A percentile compares a stretch with the other conserved stretches of the same genome.
Conservation (phyloP, 2,888 invertebrate genomes). For the Heliconius sara region DNA sequence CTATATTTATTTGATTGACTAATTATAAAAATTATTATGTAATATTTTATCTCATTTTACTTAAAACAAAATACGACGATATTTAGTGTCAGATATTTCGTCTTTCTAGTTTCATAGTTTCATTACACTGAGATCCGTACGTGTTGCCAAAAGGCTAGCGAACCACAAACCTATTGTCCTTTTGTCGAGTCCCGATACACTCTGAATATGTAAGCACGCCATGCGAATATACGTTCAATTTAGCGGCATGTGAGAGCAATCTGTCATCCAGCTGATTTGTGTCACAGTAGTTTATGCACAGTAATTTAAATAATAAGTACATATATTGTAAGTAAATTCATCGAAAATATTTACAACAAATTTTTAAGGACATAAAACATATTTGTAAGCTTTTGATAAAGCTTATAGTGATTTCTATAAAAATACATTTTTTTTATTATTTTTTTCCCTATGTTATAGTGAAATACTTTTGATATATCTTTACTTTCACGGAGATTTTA, state of each 20-base stretch:
- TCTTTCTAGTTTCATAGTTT: constrained; percentile 17
- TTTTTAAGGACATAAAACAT: too few species aligned
- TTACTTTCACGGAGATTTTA: background rate
- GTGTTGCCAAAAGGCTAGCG: constrained; percentile 19
- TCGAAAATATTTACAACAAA: too few species aligned
- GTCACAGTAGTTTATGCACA: background rate
- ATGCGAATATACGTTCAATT: background rate
- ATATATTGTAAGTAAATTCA: too few species aligned
- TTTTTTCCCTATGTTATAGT: too few species aligned
- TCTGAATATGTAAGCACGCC: background rate
- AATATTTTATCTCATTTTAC: background rate
- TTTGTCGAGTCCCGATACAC: constrained; percentile 1
- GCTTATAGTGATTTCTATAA: too few species aligned
- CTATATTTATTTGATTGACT: too few species aligned
- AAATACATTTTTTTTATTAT: too few species aligned
- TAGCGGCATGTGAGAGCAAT: background rate
- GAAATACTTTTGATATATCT: too few species aligned
- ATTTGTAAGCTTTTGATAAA: too few species aligned
- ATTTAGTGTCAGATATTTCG: background rate
- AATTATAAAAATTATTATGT: too few species aligned
- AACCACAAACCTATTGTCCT: constrained; percentile 14
- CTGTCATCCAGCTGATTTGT: background rate
- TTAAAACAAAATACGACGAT: too few species aligned
- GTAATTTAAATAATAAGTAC: too few species aligned
- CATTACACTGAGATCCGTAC: background rate